Evolutionary conservation across 1,140 invertebrate species (phyloP), one percentile per base, ranked within the genome.

Genomic region (Portunus trituberculatus): DNA sequence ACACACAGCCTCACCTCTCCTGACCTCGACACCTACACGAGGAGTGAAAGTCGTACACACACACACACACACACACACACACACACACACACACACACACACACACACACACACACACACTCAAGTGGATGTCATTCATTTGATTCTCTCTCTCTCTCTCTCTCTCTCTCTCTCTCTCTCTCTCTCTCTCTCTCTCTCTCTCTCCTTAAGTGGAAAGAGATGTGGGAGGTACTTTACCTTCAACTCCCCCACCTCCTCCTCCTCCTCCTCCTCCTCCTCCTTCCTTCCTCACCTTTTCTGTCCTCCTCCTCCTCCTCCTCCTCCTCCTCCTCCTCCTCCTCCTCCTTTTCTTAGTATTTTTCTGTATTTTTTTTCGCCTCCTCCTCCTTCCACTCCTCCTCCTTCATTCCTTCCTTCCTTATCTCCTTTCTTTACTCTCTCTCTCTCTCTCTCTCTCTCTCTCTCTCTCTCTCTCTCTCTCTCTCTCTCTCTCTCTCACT

Each of bases 31-130:
- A 45, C 29, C 31, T 45, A 88, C 86, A 88, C 20, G 86, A 88
- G 32, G 16, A 88, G 86, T 88, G 86, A 46, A 14, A 20, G 59
- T 92, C 31, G 39, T 39, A 39, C 39, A 39, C 39, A 39, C 39
- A 39, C 29, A 92, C 28, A 67, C 52, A 31, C 31, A 92, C 32
- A 83, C 76, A 46, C 32, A 93, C 45, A 84, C n/a, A 86, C 76
- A 86, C 32, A 93, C 45, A 93, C 76, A 83, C 32, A 86, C 45
- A 93, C 45, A 93, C 28, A 91, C 28, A 91, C 45, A 91, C 28
- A 91, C 28, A 91, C 8, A 52, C 46, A 91, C 1, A 52, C 16
- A 52, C 2, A 91, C 45, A 52, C 45, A 52, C 89, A 48, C 39
- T 4, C 29, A 46, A 31, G n/a, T 25, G 46, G 31, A 52, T 46